Base-by-base conservation (phyloP, 2,888 invertebrate genomes). In the Gerosis bhagava region DNA sequence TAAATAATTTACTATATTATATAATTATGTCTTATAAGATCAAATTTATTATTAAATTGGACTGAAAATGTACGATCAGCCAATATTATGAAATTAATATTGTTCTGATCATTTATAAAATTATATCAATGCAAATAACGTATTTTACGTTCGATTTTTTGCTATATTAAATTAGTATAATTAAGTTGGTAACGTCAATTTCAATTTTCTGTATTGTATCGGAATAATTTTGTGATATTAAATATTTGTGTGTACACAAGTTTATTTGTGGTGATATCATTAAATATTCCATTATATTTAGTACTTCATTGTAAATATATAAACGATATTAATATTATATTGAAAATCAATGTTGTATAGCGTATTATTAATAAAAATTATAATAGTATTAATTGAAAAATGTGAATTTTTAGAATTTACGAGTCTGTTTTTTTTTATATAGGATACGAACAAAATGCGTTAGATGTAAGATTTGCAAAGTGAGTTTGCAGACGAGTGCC, bases 401-500 rank as follows among this genome's bases (percentile, higher is more conserved):
- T 39, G 37, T 45, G 31, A 32, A 31, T 29, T 26, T 16, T n/a
- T 22, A 22, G 4, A 19, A 28, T 26, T 31, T 16, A 43, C n/a
- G 24, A 29, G n/a, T n/a, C n/a, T n/a, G n/a, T n/a, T n/a, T n/a
- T 26, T 45, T 39, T 16, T 45, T 45, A 10, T 28, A 45, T 39
- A 26, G 13, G 45, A 45, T 48, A 12, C 32, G 52, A 55, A 53
- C 53, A 51, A 53, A 50, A 19, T 19, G 6, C 3, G 3, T 22
- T n/a, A n/a, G n/a, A 24, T 22, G 24, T 50, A 49, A 50, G 29
- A 41, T 41, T 60, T 68, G 80, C 76, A 70, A 73, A 71, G 64
- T 49, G 52, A 51, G 54, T 73, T 77, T 69, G 77, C 74, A 70
- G 62, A 59, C 32, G 47, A 71, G 86, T 77, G 77, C 70, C 77